Base-by-base conservation (phyloP, 2,797 vertebrate genomes). In the Chelon labrosus region DNA sequence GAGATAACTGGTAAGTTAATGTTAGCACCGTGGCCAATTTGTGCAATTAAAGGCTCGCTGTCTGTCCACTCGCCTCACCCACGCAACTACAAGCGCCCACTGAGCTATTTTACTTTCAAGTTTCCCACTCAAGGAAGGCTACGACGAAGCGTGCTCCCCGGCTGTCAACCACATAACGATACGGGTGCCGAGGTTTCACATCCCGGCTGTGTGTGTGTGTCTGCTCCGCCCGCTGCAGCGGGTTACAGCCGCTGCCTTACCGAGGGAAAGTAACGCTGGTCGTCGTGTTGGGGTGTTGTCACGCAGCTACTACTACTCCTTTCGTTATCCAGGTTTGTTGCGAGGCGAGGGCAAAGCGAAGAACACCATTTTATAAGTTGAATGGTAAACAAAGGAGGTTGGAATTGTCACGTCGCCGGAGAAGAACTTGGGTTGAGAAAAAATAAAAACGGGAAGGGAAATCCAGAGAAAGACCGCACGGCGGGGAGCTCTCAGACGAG, bases 251-350 rank as follows among this genome's bases (percentile, higher is more conserved):
- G 82, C 59, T 41, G 84, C 57, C 89, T 92, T 81, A 88, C 91
- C 90, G 61, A 68, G 25, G 77, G 65, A 75, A 59, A 83, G 85
- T 63, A 79, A 37, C 79, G 74, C 73, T 57, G 79, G 60, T 80
- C 72, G 89, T 78, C 85, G 80, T 67, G 83, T 57, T 3, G 55
- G 88, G 83, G 80, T 89, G 90, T 85, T 61, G 89, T 90, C 89
- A 63, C 89, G 85, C 76, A 75, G 84, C 83, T 66, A 2, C 64
- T 66, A 2, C 64, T 80, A 80, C 50, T 41, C 17, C 82, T 73
- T 46, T 80, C 82, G 76, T 92, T 94, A 94, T 87, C 93, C 94
- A 47, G 94, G 93, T 88, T 93, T 93, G 78, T 87, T 91, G 1
- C 88, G 91, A 89, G 85, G 75, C 70, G 80, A 83, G 44, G 79